Conservation (phyloP, 2,797 vertebrate genomes). For the Choloepus didactylus region DNA sequence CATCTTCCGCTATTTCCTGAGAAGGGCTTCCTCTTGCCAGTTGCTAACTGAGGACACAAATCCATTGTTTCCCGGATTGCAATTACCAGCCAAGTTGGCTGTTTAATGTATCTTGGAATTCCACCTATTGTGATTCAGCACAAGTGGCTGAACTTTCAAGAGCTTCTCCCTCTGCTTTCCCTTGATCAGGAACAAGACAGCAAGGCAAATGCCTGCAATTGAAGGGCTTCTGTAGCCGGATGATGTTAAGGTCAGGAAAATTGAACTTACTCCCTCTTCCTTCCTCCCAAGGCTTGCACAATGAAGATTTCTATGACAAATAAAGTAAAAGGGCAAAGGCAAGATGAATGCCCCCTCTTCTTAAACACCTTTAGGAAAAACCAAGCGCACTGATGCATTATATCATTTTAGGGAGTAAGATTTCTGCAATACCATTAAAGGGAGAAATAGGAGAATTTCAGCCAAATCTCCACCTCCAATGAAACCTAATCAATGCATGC, state of each 20-base stretch:
- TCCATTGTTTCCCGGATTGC: neutral
- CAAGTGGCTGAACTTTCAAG: constrained; percentile 52
- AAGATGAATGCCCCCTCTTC: constrained; percentile 64
- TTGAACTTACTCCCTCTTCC: neutral
- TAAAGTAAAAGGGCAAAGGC: constrained; percentile 66
- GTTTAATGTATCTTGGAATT: neutral
- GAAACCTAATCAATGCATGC: fast-evolving
- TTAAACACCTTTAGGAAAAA: constrained; percentile 49
- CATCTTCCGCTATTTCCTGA: neutral
- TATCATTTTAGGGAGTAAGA: constrained; percentile 70
- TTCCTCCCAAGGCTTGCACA: neutral
- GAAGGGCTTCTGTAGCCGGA: constrained; percentile 29
- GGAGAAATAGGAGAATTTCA: neutral
- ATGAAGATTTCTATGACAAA: constrained; percentile 48
- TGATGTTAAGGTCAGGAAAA: constrained; percentile 65
- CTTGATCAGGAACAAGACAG: constrained; percentile 23
- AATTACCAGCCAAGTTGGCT: neutral
- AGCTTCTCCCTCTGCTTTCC: neutral
- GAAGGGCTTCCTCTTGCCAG: neutral
- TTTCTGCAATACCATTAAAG: constrained; percentile 19
- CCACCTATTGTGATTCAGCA: neutral
- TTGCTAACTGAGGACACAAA: neutral
- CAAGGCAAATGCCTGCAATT: neutral
- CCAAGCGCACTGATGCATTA: neutral
- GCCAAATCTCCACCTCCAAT: neutral